A percentile compares a stretch with the other conserved stretches of the same genome.
Conservation (phyloP, 2,113 vertebrate species). For the Hiodon tergisus region DNA sequence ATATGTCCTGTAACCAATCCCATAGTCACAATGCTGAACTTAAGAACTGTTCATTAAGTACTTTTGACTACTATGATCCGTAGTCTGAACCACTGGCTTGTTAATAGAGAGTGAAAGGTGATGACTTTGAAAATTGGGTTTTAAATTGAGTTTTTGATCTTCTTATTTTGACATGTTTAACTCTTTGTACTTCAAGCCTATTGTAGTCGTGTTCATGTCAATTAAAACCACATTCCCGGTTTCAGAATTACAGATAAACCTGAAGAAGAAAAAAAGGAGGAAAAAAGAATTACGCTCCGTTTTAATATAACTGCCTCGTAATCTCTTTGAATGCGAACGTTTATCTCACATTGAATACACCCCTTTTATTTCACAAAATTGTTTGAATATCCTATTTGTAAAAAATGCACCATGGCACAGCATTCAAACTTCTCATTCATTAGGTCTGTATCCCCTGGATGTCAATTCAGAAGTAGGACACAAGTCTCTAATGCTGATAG, state of each 20-base stretch:
- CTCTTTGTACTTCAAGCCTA: slow-evolving; percentile 52
- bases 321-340: slow-evolving; percentile 21
- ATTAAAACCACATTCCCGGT: too few species aligned
- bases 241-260: neutral
- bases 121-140: slow-evolving; percentile 82
- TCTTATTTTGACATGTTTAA: slow-evolving; percentile 66
- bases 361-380: slow-evolving; percentile 24
- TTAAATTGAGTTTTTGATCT: slow-evolving; percentile 66
- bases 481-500: slow-evolving; percentile 16
- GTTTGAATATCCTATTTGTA: slow-evolving; percentile 1
- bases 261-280: neutral
- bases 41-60: slow-evolving; percentile 68
- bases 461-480: slow-evolving; percentile 31
- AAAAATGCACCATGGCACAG: slow-evolving; percentile 1
- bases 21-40: slow-evolving; percentile 55
- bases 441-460: slow-evolving; percentile 26
- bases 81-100: slow-evolving; percentile 81
- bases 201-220: neutral
- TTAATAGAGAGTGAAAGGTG: slow-evolving; percentile 88
- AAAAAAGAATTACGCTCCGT: too few species aligned
- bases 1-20: slow-evolving; percentile 27
- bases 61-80: slow-evolving; percentile 84
- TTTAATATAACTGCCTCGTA: neutral
- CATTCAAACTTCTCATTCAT: slow-evolving; percentile 15
- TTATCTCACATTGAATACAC: slow-evolving; percentile 3